Evolutionary conservation across 2,797 vertebrate species (phyloP).

Genomic region (Artibeus lituratus): DNA sequence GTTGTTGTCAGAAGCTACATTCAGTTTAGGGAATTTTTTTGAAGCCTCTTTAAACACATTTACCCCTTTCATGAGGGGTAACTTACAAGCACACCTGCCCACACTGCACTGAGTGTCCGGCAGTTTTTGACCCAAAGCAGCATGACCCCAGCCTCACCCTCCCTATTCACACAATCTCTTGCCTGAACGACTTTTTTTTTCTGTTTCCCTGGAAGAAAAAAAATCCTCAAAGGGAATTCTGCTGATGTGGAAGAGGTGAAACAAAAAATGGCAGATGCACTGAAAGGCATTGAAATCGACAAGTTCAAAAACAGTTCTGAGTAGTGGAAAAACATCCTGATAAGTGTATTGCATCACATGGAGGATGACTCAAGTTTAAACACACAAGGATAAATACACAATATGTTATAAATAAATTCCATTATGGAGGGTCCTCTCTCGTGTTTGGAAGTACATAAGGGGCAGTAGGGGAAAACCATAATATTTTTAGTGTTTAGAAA

Average conservation of each 20-base stretch:
- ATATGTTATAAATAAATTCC: not conserved
- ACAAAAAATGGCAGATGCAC: not conserved
- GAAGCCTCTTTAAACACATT: not conserved
- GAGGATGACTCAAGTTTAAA: not conserved
- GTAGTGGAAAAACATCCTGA: not conserved
- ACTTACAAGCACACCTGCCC: no score
- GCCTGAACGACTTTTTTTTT: not conserved
- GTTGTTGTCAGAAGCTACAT: not conserved
- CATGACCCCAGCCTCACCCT: not conserved
- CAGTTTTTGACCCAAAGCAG: not conserved
- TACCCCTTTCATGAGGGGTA: no score
- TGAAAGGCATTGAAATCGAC: not conserved
- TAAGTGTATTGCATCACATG: not conserved
- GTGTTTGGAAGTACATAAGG: not conserved
- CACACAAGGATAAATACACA: not conserved
- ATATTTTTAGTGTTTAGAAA: not conserved
- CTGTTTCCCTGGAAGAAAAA: not conserved
- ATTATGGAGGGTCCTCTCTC: not conserved
- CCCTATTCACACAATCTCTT: not conserved
- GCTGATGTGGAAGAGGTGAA: not conserved
- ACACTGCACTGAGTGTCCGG: not conserved
- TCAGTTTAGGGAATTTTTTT: not conserved
- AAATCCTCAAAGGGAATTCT: not conserved
- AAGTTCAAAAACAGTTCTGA: not conserved
- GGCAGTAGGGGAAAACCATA: not conserved